Evolutionary conservation across 2,113 vertebrate species (phyloP).

Genomic region (Pheucticus melanocephalus): DNA sequence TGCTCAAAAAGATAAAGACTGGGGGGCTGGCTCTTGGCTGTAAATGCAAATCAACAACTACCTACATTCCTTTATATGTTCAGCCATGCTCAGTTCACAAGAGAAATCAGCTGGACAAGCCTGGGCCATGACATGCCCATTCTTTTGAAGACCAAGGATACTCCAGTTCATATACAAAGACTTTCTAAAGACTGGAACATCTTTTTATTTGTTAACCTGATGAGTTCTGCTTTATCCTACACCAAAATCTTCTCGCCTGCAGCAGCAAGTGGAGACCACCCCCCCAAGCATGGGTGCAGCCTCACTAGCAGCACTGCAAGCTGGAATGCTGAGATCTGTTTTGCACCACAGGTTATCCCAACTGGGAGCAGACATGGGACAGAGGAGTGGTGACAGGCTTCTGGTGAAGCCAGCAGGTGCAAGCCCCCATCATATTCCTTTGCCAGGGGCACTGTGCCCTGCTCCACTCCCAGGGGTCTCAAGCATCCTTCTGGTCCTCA

Average conservation of each 20-base stretch:
- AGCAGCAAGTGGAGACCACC: background rate
- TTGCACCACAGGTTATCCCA: background rate
- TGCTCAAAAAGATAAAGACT: background rate
- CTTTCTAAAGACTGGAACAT: background rate
- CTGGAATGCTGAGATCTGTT: background rate
- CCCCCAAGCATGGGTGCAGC: background rate
- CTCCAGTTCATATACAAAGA: background rate
- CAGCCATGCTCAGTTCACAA: background rate
- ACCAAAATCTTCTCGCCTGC: background rate
- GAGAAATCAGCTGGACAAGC: background rate
- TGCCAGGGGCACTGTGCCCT: background rate
- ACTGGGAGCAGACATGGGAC: no score
- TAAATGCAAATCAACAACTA: background rate
- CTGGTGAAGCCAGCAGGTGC: background rate
- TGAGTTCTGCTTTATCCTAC: background rate
- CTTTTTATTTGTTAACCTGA: background rate
- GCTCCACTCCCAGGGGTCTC: no score
- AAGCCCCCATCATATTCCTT: no score
- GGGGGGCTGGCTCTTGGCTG: background rate
- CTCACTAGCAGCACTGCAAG: background rate
- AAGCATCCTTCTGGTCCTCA: background rate
- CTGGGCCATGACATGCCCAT: background rate
- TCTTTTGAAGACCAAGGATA: background rate
- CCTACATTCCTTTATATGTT: background rate
- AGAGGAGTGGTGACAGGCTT: background rate